phyloP scores from a whole-genome alignment of 2,797 vertebrate genomes.

The Lophotriccus pileatus region DNA sequence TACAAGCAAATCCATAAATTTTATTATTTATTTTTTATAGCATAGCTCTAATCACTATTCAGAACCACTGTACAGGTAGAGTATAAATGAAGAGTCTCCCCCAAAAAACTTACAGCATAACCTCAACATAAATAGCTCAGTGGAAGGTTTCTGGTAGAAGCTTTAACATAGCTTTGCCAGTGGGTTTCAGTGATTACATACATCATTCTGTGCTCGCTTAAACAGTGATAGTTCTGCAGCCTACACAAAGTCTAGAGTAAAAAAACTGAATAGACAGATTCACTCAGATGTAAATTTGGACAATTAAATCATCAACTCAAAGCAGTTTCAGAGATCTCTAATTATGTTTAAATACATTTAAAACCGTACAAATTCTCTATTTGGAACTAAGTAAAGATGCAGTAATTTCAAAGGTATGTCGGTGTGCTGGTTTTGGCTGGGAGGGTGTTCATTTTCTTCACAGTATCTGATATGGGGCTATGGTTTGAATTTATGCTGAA shows the following conservation, averaged over 20 bases:
- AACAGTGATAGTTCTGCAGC: background rate
- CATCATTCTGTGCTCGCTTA: background rate
- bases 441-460: background rate
- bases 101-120: background rate
- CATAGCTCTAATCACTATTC: background rate
- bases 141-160: background rate
- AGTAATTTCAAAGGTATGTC: background rate
- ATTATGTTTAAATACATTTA: background rate
- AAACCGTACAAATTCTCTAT: background rate
- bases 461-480: background rate
- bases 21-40: background rate
- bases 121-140: background rate
- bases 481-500: background rate
- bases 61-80: background rate
- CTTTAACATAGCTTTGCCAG: background rate
- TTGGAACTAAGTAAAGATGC: background rate
- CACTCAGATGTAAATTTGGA: background rate
- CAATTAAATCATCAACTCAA: background rate
- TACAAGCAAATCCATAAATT: background rate
- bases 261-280: background rate
- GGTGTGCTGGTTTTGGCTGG: background rate
- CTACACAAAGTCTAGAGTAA: background rate
- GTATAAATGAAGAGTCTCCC: background rate
- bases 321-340: background rate
- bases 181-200: background rate